Evolutionary conservation across 2,888 invertebrate species (phyloP).

Genomic region (Dryobota labecula): DNA sequence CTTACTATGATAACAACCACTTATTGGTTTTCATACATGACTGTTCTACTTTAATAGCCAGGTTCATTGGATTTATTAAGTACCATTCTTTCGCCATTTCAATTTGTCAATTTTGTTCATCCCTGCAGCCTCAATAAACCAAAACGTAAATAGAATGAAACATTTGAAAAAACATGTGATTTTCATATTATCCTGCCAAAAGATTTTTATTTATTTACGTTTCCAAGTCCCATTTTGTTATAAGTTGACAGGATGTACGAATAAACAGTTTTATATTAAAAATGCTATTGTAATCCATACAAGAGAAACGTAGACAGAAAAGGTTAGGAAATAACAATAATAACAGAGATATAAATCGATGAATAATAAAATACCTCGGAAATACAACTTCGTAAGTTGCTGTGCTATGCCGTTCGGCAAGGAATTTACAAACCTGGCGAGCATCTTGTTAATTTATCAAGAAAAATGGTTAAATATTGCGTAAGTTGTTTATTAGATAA

Average conservation of each 20-base stretch:
- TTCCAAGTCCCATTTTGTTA: neutral
- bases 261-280: neutral
- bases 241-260: neutral
- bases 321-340: neutral
- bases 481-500: neutral
- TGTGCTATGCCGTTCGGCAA: constrained; percentile 91
- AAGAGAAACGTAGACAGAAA: neutral
- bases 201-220: neutral
- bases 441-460: constrained; percentile 81
- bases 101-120: constrained; percentile 22
- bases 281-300: neutral
- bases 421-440: constrained; percentile 90
- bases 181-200: constrained; percentile 4
- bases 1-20: constrained; percentile 2
- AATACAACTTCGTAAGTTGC: constrained; percentile 92
- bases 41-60: neutral
- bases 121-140: constrained; percentile 15
- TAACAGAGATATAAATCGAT: neutral
- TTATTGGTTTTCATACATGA: neutral
- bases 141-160: constrained; percentile 10
- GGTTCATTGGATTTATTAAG: neutral
- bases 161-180: neutral
- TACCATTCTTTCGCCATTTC: constrained; percentile 10
- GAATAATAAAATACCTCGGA: constrained; percentile 88
- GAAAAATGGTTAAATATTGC: neutral